Evolutionary conservation across 2,113 vertebrate genomes (phyloP).

Genomic region (Gadus macrocephalus): DNA sequence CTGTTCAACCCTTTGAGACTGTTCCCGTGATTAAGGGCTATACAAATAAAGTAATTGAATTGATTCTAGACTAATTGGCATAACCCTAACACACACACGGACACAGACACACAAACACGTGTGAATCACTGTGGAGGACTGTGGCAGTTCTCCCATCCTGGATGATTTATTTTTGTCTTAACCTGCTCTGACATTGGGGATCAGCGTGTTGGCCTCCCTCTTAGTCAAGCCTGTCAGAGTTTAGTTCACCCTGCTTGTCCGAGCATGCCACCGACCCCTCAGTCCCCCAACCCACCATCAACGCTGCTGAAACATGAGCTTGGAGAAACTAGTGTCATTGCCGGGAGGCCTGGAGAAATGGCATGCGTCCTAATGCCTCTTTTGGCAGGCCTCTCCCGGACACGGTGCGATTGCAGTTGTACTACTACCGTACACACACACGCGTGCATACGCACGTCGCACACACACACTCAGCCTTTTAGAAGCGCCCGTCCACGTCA

Average conservation of each 20-base stretch:
- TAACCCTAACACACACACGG: too few relatives aligned
- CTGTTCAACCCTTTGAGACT: too few relatives aligned
- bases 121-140: too few relatives aligned
- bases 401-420: slow-evolving; percentile 31
- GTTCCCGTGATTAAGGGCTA: too few relatives aligned
- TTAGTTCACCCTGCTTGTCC: slow-evolving; percentile 8
- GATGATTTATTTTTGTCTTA: too few relatives aligned
- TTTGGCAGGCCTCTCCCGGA: slow-evolving; percentile 41
- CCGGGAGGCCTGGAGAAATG: slow-evolving; percentile 42
- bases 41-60: too few relatives aligned
- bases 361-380: slow-evolving; percentile 47
- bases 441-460: too few relatives aligned
- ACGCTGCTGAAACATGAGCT: slow-evolving; percentile 36
- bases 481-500: background rate
- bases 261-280: slow-evolving; percentile 3
- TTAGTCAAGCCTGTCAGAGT: slow-evolving; percentile 18
- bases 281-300: slow-evolving; percentile 1
- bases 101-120: too few relatives aligned
- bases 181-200: too few relatives aligned
- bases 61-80: too few relatives aligned
- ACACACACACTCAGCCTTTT: slow-evolving; percentile 4
- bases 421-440: slow-evolving; percentile 28
- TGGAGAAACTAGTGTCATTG: slow-evolving; percentile 29
- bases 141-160: too few relatives aligned
- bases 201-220: background rate